Conservation (phyloP, 2,888 invertebrate species). For the Lucinisca nassula region DNA sequence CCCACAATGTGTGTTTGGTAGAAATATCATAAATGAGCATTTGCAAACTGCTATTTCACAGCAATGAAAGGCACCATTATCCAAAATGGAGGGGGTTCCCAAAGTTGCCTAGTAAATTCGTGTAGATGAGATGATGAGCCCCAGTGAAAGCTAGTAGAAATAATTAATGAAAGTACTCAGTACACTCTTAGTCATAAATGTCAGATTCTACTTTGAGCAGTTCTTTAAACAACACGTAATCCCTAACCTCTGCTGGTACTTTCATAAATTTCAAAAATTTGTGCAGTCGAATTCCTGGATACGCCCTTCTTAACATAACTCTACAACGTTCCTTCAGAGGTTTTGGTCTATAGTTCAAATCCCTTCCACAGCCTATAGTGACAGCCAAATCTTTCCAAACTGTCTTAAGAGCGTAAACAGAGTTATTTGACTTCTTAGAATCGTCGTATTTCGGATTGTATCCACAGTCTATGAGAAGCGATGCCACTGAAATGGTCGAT, state of each 20-base stretch:
- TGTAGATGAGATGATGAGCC: too few relatives aligned
- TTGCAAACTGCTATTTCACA: too few relatives aligned
- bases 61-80: too few relatives aligned
- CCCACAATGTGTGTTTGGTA: too few relatives aligned
- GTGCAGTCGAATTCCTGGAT: constrained; percentile 58
- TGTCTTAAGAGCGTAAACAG: constrained; percentile 56
- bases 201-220: constrained; percentile 18
- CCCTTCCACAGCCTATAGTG: constrained; percentile 63
- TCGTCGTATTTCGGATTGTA: constrained; percentile 64
- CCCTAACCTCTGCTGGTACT: constrained; percentile 53
- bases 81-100: too few relatives aligned
- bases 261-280: constrained; percentile 60
- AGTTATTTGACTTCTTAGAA: constrained; percentile 57
- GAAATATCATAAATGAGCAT: too few relatives aligned
- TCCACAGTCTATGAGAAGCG: constrained; percentile 61
- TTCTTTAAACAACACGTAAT: constrained; percentile 42
- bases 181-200: background rate
- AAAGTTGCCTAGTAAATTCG: too few relatives aligned
- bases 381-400: constrained; percentile 66
- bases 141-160: too few relatives aligned
- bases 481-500: constrained; percentile 31
- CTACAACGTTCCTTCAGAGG: constrained; percentile 46
- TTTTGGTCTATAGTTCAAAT: constrained; percentile 56
- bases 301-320: constrained; percentile 47
- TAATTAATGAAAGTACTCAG: too few relatives aligned